These are phyloP conservation scores for Limnephilus marmoratus DNA, from an alignment of 2,888 invertebrate genomes.

Conservation along the genomic window DNA sequence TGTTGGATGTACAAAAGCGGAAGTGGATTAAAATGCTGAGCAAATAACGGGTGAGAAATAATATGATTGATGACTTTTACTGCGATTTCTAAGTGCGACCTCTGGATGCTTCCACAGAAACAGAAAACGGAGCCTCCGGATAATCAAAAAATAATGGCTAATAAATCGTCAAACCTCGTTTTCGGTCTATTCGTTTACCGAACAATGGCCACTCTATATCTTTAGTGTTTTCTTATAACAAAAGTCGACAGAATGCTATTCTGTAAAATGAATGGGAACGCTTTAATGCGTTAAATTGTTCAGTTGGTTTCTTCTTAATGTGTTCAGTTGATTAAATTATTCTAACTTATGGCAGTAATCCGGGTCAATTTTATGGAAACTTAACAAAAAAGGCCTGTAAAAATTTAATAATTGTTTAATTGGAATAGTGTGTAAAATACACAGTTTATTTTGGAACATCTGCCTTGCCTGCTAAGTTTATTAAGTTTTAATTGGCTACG, in stretches of 20 bases:
- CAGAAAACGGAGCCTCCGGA: neutral
- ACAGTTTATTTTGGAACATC: neutral
- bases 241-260: neutral
- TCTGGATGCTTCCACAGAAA: neutral
- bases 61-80: slow-evolving; percentile 36
- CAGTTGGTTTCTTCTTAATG: neutral
- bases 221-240: neutral
- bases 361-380: neutral
- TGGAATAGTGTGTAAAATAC: neutral
- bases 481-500: neutral
- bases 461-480: neutral
- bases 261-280: neutral
- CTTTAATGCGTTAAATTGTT: neutral
- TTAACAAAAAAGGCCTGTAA: neutral
- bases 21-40: slow-evolving; percentile 29
- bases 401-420: neutral
- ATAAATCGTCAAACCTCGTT: slow-evolving; percentile 19
- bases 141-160: slow-evolving; percentile 18
- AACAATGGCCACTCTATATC: neutral
- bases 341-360: neutral
- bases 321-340: neutral
- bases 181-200: neutral
- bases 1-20: slow-evolving; percentile 9
- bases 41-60: slow-evolving; percentile 40
- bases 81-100: slow-evolving; percentile 30